Conservation (phyloP, 2,113 vertebrate genomes). For the Hippocampus mohnikei region DNA sequence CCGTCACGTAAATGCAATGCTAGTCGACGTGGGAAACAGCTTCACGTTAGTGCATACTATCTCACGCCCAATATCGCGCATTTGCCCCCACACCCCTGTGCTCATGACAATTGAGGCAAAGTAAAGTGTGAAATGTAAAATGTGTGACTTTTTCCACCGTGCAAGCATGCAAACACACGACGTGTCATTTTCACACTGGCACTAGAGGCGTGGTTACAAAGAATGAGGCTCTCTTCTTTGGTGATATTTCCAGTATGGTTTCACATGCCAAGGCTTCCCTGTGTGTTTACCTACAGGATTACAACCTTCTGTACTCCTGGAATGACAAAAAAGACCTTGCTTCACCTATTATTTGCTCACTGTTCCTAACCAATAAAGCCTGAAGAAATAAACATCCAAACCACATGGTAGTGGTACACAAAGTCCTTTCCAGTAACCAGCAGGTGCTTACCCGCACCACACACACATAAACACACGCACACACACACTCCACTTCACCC, state of each 20-base stretch:
- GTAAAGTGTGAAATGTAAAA: conserved; percentile 29
- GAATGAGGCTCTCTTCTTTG: conserved; percentile 28
- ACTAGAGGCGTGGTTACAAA: conserved; percentile 5
- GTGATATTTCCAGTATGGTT: conserved; percentile 28
- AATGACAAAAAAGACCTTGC: conserved; percentile 49
- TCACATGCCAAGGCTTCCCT: conserved; percentile 30
- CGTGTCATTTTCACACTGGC: conserved; percentile 18
- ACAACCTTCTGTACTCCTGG: conserved; percentile 46
- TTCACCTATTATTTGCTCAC: conserved; percentile 64
- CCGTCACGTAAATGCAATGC: conserved; percentile 57
- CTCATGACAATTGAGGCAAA: conserved; percentile 25
- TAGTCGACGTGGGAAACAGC: conserved; percentile 70
- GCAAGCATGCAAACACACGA: background rate
- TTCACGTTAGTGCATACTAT: conserved; percentile 52
- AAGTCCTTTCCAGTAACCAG: conserved; percentile 64
- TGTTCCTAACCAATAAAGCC: conserved; percentile 59
- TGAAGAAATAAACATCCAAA: conserved; percentile 62
- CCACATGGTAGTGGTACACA: conserved; percentile 53
- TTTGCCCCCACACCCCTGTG: background rate
- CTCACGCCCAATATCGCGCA: conserved; percentile 38
- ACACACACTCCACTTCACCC: conserved; percentile 7
- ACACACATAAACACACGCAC: background rate
- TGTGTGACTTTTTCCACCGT: conserved; percentile 37
- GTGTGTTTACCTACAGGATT: conserved; percentile 49
- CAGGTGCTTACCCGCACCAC: conserved; percentile 52